These are phyloP conservation scores for Drosophila pullipes DNA, from an alignment of 2,888 invertebrate genomes.

Conservation along the genomic window DNA sequence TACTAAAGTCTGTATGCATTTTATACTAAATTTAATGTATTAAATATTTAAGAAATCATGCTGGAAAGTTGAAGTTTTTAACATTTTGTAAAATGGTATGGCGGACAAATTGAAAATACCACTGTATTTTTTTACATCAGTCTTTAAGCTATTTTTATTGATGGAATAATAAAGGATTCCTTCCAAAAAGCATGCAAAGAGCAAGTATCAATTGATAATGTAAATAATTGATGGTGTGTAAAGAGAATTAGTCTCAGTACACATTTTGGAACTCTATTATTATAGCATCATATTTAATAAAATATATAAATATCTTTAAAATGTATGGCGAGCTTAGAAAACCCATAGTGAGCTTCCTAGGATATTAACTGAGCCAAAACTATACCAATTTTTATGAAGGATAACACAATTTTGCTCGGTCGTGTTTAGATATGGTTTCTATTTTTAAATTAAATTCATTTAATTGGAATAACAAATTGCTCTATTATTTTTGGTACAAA, in stretches of 20 bases:
- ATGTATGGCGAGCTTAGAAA: neutral
- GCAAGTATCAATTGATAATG: neutral
- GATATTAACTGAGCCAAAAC: neutral
- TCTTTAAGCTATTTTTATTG: neutral
- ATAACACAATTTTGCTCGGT: too few species aligned
- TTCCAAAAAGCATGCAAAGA: neutral
- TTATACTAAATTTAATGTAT: neutral
- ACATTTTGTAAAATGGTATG: neutral
- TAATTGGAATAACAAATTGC: neutral
- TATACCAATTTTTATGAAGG: neutral
- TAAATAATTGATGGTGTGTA: neutral
- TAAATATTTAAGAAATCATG: neutral
- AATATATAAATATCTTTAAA: neutral
- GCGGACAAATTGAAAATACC: neutral
- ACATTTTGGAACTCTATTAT: neutral
- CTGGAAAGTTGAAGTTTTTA: neutral
- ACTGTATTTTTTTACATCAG: neutral
- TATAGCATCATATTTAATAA: neutral
- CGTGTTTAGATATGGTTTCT: neutral
- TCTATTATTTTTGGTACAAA: neutral
- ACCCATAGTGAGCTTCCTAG: neutral
- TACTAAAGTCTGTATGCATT: neutral
- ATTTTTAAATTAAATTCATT: neutral
- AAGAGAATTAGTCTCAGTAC: neutral
- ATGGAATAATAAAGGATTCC: neutral